Base-by-base conservation (phyloP, 2,113 vertebrate genomes). In the Picathartes gymnocephalus region DNA sequence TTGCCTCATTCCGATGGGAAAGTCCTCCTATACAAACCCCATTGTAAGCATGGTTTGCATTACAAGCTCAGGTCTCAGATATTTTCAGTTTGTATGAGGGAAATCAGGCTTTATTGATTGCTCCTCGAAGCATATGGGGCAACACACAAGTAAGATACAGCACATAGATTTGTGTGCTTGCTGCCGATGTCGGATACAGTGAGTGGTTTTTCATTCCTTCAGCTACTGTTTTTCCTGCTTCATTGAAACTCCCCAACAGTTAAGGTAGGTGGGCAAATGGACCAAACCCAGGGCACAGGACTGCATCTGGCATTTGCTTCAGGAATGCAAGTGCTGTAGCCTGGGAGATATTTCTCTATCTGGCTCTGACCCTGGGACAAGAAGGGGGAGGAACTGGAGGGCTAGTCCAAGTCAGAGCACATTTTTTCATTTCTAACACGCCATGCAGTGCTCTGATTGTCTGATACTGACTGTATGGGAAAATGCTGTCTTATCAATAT, bases 401-500 rank as follows among this genome's bases (percentile, higher is more conserved):
- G 18, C 20, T 68, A 6, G 16, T 57, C 65, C 68, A 64, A 77
- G 44, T 54, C 6, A 77, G 56, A 86, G 44, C 66, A 58, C 37
- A 31, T 92, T 93, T 94, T 95, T 93, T 92, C 42, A 21, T 57
- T 72, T 37, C 73, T 62, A 13, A 50, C 42, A 33, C 7, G 1
- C 62, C 48, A 24, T 8, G 44, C 33, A 80, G 60, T 50, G 27
- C 62, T 92, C 48, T 7, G 16, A 61, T 70, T 90, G 69, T 86
- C 69, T 83, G 58, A 87, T 73, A 92, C 66, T 3, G 20, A 68
- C 57, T 48, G 16, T 28, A 66, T 72, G 93, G 90, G 91, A 91
- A 95, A 94, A 95, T 90, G 87, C 54, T 69, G 16, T 23, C 69
- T 77, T 89, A 96, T 88, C 92, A 72, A 81, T 71, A 82, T 45